phyloP scores from a whole-genome alignment of 2,113 vertebrate genomes.

The Crotalus viridis region DNA sequence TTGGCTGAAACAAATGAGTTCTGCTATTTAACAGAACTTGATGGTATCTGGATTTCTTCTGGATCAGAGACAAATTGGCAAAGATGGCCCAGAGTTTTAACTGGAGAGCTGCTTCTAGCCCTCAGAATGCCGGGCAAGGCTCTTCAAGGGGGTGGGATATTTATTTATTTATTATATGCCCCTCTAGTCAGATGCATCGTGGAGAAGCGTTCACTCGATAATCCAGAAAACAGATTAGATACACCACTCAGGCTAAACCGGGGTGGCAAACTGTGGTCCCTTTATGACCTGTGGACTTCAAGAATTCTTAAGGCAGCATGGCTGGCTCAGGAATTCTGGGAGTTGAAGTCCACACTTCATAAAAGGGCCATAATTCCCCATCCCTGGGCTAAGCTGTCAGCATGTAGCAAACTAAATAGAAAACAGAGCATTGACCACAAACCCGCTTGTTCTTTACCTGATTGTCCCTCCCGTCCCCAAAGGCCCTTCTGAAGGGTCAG shows the following conservation, averaged over 20 bases:
- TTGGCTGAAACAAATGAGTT: background rate
- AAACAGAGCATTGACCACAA: background rate
- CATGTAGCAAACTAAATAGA: background rate
- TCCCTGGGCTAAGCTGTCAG: background rate
- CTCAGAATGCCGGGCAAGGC: background rate
- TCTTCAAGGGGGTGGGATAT: background rate
- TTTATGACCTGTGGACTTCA: no score
- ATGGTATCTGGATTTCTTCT: background rate
- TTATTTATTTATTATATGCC: background rate
- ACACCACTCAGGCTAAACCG: background rate
- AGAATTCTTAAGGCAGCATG: no score
- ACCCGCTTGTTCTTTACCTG: background rate
- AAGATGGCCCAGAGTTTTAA: background rate
- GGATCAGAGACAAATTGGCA: background rate
- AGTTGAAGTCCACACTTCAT: no score
- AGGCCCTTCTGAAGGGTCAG: background rate
- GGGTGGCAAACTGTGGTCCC: no score
- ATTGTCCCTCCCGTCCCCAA: background rate
- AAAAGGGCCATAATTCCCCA: no score
- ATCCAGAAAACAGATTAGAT: background rate
- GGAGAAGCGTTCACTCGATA: background rate
- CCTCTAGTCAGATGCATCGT: background rate
- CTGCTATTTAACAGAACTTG: background rate
- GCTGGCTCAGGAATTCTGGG: no score
- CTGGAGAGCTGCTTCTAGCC: background rate